These are phyloP conservation scores for Globia sparganii DNA, from an alignment of 2,888 invertebrate species.

Conservation along the genomic window DNA sequence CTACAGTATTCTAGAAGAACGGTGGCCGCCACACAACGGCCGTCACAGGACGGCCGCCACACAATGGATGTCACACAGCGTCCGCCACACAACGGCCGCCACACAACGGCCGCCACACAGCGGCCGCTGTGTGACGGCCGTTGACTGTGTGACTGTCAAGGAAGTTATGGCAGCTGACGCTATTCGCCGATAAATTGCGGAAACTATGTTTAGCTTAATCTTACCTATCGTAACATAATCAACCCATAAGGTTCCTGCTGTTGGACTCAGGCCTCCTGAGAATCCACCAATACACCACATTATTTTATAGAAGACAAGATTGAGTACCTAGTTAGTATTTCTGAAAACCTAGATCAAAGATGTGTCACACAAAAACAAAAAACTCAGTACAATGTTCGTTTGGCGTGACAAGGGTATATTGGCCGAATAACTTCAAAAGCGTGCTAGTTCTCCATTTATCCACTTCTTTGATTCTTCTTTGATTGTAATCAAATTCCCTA, in stretches of 20 bases:
- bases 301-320: not conserved
- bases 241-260: no score
- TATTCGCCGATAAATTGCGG: no score
- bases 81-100: not conserved
- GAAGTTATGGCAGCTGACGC: not conserved
- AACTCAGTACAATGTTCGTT: not conserved
- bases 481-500: not conserved
- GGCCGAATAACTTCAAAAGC: not conserved
- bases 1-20: not conserved
- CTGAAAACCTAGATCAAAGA: not conserved
- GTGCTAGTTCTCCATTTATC: not conserved
- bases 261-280: not conserved
- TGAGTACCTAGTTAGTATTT: no score
- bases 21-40: not conserved
- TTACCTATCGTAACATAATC: not conserved
- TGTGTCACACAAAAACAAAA: not conserved
- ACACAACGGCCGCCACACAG: not conserved
- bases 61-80: no score
- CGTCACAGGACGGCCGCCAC: not conserved
- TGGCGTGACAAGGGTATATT: not conserved
- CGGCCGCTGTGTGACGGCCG: not conserved
- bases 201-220: no score
- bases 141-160: not conserved
- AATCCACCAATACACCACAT: not conserved
- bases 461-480: not conserved